These are phyloP conservation scores for Lycorma delicatula DNA, from an alignment of 1,140 invertebrate species.

Conservation along the genomic window DNA sequence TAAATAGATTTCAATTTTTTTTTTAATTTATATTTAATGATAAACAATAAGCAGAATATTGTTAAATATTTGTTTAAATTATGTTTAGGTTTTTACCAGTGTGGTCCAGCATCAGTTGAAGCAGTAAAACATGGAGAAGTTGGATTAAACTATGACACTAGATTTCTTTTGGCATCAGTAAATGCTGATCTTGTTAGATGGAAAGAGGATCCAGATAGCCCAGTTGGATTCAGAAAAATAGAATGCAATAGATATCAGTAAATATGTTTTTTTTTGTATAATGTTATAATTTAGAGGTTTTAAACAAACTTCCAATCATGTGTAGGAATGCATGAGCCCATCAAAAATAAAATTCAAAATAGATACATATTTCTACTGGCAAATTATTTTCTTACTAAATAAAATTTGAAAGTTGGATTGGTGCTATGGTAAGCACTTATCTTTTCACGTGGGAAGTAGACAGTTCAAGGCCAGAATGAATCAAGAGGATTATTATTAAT, in stretches of 20 bases:
- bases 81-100: conserved; percentile 45
- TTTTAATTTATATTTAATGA: too few relatives aligned
- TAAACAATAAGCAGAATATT: too few relatives aligned
- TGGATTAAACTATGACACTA: conserved; percentile 60
- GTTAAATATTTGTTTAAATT: too few relatives aligned
- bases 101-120: conserved; percentile 57
- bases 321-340: too few relatives aligned
- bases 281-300: neutral
- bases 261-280: conserved; percentile 30
- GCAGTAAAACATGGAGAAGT: conserved; percentile 66
- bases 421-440: too few relatives aligned
- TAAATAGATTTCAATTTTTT: too few relatives aligned
- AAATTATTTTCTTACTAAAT: neutral
- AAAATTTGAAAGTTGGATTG: too few relatives aligned
- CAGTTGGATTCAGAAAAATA: conserved; percentile 55
- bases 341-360: too few relatives aligned
- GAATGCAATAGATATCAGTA: conserved; percentile 61
- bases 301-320: neutral
- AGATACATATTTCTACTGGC: too few relatives aligned
- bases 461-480: too few relatives aligned
- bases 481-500: too few relatives aligned
- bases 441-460: too few relatives aligned
- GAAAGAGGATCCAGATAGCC: conserved; percentile 50
- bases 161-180: conserved; percentile 67
- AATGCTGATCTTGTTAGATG: conserved; percentile 64